Base-by-base conservation (phyloP, 2,888 invertebrate genomes). In the Troides helena region DNA sequence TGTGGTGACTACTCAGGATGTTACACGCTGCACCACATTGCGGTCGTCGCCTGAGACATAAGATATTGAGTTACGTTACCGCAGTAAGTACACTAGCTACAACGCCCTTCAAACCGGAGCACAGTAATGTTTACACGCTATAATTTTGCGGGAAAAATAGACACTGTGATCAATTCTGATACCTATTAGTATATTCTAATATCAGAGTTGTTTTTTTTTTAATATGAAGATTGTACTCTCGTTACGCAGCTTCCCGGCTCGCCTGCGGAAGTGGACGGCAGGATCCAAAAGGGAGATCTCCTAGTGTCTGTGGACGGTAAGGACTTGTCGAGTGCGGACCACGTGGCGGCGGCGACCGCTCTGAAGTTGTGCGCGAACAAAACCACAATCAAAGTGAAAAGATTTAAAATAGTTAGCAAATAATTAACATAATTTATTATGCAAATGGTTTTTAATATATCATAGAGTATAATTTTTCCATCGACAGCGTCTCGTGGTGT, bases 271-370 rank as follows among this genome's bases (percentile, higher is more conserved):
- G 89, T 96, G 53, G 98, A 99, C 85, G 98, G 97, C 6, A 95
- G 97, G 69, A 94, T 99, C 73, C 96, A 97, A 89, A 96, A 96
- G 80, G 99, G 99, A 25, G 99, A 99, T 88, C 95, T 97, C 80
- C 95, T 99, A 65, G 92, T 97, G 12, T 94, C 97, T 50, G 97
- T 99, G 18, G 98, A 99, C 85, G 98, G 97, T 5, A 96, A 97
- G 79, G 97, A 98, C 75, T 88, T 98, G 67, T 95, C 95, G 72
- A 93, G 94, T 59, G 94, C 95, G 8, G 96, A 95, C 65, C 96
- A 97, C 80, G 96, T 98, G 79, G 96, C 98, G 74, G 98, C 97
- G 14, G 98, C 97, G 62, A 96, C 98, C 21, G 94, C 98, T 67
- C 94, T 99, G 76, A 99, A 99, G 91, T 96, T 97, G 75, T 95